Evolutionary conservation across 2,888 invertebrate genomes (phyloP), one percentile per base, ranked within the genome.

Genomic region (Neelides folsomi): DNA sequence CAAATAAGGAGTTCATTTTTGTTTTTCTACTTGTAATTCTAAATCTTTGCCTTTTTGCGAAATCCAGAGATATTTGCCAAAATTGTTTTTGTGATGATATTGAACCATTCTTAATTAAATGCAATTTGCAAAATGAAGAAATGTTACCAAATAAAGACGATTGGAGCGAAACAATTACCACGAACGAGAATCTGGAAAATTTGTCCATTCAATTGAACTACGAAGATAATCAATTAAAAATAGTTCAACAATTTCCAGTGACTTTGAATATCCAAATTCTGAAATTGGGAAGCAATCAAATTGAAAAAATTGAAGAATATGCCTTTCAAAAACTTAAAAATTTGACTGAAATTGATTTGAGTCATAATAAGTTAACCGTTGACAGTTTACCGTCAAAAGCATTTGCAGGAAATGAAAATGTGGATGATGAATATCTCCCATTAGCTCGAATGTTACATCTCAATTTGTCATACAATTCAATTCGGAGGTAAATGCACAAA

Each of bases 261-360:
- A 7, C 47, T 15, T 51, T 57, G 7, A 53, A 51, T 16, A 53
- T 53, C 35, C 9, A n/a, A n/a, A 18, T 43, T 4, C 46, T 63
- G 13, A 40, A 16, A 8, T 51, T 63, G 15, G n/a, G 49, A 1
- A 35, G 51, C 9, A 63, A 63, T 44, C 9, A 9, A 9, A 59
- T 63, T 10, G 38, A 45, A 9, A 2, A n/a, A 8, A 62, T 63
- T 47, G 58, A 58, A 7, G 13, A 43, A 3, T n/a, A 12, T 7
- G 63, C 63, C 1, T 63, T 63, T 54, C 40, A 54, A 0, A 55
- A 62, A 10, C 37, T 63, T 42, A 45, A 45, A 2, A 15, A 40
- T 8, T 40, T 63, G 37, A 38, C 46, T 1, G 41, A 37, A 5
- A 40, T 63, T 10, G 60, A 62, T 43, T 49, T 63, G 49, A 60